Evolutionary conservation across 2,888 invertebrate genomes (phyloP), one percentile per base, ranked within the genome.

Genomic region (Fragum sueziense): DNA sequence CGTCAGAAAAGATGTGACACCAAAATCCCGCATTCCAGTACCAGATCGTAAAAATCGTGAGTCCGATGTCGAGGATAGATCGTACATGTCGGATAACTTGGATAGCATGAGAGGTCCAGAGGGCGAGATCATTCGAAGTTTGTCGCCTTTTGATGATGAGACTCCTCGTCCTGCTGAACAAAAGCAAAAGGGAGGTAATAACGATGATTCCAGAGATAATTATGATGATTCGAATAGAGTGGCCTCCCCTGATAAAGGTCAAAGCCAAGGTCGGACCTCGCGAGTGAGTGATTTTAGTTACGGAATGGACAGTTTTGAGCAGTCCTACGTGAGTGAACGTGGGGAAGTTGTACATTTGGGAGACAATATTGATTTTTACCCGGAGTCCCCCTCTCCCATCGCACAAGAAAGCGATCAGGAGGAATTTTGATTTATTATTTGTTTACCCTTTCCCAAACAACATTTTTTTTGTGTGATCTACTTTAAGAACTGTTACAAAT

Each of bases 251-350:
- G 83, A 84, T 22, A 83, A 85, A 51, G 75, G 74, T n/a, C 47
- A 47, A 14, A 47, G 76, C 27, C 84, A n/a, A n/a, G 71, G 71
- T 52, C 70, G 51, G 11, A 47, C 76, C 27, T 85, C 86, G 0
- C 73, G 80, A 3, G 79, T 86, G 57, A 88, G 89, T 81, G 89
- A 89, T 33, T 86, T 82, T 70, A 89, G 87, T 76, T 89, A 89
- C 74, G 87, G 88, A 72, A 89, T 88, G 88, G 89, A 89, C 70
- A 89, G 89, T 77, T 88, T 88, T 71, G 88, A 89, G 29, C 88
- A 87, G 71, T 87, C 88, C 6, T 88, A 87, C 41, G 61, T 88
- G n/a, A 88, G 88, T 76, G 87, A 87, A 70, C 68, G 86, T 34
- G 88, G 87, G 11, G 88, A 88, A 78, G 83, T 86, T 20, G 84